Percentiles rank a stretch among this genome's conserved stretches.
Conservation (phyloP, 2,113 vertebrate genomes). For the Ceyx melanurus region DNA sequence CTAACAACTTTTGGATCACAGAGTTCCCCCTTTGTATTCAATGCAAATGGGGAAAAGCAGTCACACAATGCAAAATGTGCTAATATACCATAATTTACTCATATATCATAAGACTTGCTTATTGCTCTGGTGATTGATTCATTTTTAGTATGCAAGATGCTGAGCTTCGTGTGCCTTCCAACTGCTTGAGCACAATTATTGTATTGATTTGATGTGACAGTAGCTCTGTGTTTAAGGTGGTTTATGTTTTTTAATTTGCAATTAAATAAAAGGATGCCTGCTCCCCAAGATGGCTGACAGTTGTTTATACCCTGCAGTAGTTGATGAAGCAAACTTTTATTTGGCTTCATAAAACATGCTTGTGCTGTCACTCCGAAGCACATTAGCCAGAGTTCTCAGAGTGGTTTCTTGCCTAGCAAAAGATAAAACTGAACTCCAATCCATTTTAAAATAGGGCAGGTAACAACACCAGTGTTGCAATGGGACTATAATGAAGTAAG, state of each 20-base stretch:
- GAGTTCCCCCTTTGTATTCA: constrained; percentile 10
- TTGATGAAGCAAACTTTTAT: constrained; percentile 67
- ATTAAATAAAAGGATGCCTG: constrained; percentile 74
- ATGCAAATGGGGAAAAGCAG: constrained; percentile 7
- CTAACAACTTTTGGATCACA: constrained; percentile 16
- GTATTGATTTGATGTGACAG: constrained; percentile 75
- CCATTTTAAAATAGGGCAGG: constrained; percentile 30
- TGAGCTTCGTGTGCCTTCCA: constrained; percentile 11
- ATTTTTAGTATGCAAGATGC: constrained; percentile 61
- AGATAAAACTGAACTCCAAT: constrained; percentile 53
- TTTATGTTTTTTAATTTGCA: constrained; percentile 80
- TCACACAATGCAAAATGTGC: constrained; percentile 7
- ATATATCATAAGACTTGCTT: not conserved
- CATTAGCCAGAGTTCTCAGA: constrained; percentile 24
- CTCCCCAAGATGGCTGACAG: constrained; percentile 62
- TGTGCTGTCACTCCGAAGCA: constrained; percentile 37
- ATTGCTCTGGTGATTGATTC: constrained; percentile 26
- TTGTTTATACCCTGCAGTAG: constrained; percentile 62
- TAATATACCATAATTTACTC: constrained; percentile 14
- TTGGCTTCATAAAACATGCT: constrained; percentile 61
- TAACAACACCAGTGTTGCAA: constrained; percentile 30
- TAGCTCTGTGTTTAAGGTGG: constrained; percentile 66
- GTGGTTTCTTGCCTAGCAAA: constrained; percentile 7
- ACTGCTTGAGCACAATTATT: constrained; percentile 66
- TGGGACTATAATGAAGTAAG: constrained; percentile 40